Evolutionary conservation across 2,888 invertebrate species (phyloP), one percentile per base, ranked within the genome.

Genomic region (Drosophila austrosaltans): DNA sequence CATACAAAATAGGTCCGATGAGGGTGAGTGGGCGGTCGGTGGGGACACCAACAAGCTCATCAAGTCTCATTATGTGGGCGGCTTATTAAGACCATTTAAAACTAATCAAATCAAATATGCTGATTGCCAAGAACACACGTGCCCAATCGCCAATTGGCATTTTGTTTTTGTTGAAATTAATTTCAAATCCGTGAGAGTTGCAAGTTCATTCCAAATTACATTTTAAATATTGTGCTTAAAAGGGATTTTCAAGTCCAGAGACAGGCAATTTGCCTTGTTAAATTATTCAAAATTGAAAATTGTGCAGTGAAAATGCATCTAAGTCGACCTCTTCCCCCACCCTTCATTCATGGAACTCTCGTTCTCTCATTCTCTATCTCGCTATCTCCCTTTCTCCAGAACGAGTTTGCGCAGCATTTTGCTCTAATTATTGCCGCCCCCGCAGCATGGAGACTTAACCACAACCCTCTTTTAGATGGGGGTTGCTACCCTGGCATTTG

Each of bases 51-150:
- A 22, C 57, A 57, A 59, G 69, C 77, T 72, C 75, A 76, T 79
- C 75, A 81, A 77, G 79, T 76, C 48, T 48, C 84, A 77, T 83
- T 81, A 81, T 74, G 84, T 77, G 75, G 79, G 74, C 58, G 79
- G 75, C 63, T 72, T 69, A 69, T 81, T 75, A 76, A 78, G 77
- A 76, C 75, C 78, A 83, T 85, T 87, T 78, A 85, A 89, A 87
- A 83, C 77, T 80, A 87, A 88, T 89, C 88, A 88, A 89, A 87
- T 88, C 78, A 83, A 87, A 81, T 81, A 83, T 89, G 79, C 79
- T 74, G 77, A 79, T 73, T 74, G 81, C 69, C 58, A 69, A 48
- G 63, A 58, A 58, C 4, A 48, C 39, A 59, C 60, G 36, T n/a
- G 28, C 56, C 61, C 72, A 77, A 72, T 77, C 69, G 71, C 53